These are phyloP conservation scores for Diarsia brunnea DNA, from an alignment of 2,888 invertebrate species.

Conservation along the genomic window DNA sequence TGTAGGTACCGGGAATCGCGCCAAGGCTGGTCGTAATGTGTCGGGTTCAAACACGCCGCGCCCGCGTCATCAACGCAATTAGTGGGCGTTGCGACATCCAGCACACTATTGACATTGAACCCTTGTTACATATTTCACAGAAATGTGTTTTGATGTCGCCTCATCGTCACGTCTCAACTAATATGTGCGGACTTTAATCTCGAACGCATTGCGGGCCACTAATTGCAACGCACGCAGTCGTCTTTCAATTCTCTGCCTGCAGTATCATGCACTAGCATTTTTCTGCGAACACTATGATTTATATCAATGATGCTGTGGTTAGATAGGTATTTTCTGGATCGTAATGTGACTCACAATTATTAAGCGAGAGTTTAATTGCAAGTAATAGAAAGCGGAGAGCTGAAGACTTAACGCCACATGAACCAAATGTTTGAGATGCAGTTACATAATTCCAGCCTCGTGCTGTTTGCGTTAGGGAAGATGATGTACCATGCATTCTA, in stretches of 20 bases:
- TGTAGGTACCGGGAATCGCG: slow-evolving; percentile 82
- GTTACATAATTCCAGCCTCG: background rate
- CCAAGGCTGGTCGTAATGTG: slow-evolving; percentile 84
- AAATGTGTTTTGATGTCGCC: slow-evolving; percentile 84
- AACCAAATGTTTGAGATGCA: background rate
- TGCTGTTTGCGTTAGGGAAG: background rate
- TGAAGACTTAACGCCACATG: background rate
- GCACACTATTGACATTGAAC: slow-evolving; percentile 88
- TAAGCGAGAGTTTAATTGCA: slow-evolving; percentile 23
- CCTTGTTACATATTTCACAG: slow-evolving; percentile 87
- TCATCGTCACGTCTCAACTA: slow-evolving; percentile 75
- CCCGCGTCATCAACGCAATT: slow-evolving; percentile 82
- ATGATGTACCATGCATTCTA: slow-evolving; percentile 36
- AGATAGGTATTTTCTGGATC: slow-evolving; percentile 35
- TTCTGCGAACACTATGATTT: slow-evolving; percentile 60
- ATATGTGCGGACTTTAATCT: slow-evolving; percentile 76
- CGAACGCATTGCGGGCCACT: slow-evolving; percentile 56
- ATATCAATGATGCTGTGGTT: slow-evolving; percentile 51
- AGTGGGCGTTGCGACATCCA: slow-evolving; percentile 85
- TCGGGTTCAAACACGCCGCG: slow-evolving; percentile 85
- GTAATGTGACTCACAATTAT: slow-evolving; percentile 24
- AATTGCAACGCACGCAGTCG: slow-evolving; percentile 54
- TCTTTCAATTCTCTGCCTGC: slow-evolving; percentile 49
- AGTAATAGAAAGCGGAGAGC: slow-evolving; percentile 32
- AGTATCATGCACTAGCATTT: slow-evolving; percentile 44